A percentile compares a stretch with the other conserved stretches of the same genome.
Conservation (phyloP, 2,797 vertebrate genomes). For the Halcyon chelicuti region DNA sequence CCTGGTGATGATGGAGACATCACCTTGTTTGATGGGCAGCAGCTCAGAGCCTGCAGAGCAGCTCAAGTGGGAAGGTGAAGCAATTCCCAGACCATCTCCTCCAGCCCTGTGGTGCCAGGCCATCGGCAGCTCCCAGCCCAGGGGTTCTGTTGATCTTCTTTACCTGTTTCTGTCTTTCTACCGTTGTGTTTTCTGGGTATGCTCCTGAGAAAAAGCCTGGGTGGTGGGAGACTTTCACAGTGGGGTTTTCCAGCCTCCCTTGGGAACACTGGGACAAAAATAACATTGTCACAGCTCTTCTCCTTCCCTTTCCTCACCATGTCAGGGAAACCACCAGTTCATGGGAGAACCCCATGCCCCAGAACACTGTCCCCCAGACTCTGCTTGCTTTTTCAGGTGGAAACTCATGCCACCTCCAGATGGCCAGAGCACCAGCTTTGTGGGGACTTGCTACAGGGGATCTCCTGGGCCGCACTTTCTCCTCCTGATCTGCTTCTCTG, state of each 20-base stretch:
- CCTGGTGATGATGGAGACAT: neutral
- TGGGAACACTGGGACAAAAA: neutral
- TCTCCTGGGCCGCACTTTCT: neutral
- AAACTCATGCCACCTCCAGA: neutral
- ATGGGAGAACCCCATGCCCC: neutral
- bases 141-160: neutral
- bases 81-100: neutral
- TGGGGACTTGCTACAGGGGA: neutral
- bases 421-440: neutral
- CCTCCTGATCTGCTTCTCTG: neutral
- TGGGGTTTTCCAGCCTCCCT: neutral
- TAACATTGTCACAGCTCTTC: neutral
- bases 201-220: neutral
- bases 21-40: neutral
- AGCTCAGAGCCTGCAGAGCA: neutral
- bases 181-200: neutral
- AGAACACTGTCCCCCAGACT: neutral
- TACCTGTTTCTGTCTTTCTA: neutral
- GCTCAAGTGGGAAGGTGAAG: neutral
- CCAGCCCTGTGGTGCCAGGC: neutral
- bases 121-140: neutral
- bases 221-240: neutral
- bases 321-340: neutral
- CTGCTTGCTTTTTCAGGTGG: neutral
- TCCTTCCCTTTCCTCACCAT: neutral